These are phyloP conservation scores for Illadopsis cleaveri DNA, from an alignment of 2,113 vertebrate genomes.

Conservation along the genomic window DNA sequence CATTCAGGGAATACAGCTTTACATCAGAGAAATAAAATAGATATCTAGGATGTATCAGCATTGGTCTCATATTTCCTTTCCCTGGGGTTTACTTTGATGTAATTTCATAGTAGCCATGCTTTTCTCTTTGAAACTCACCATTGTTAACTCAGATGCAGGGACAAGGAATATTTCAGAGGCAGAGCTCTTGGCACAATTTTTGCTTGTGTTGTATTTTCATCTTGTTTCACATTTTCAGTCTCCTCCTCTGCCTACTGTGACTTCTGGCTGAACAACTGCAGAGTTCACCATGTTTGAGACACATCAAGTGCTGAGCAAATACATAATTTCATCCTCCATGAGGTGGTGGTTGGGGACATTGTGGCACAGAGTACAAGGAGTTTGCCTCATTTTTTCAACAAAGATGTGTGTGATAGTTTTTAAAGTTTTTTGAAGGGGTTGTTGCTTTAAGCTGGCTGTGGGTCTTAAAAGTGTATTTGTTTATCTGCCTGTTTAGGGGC, in stretches of 20 bases:
- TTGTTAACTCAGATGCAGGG: background rate
- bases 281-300: background rate
- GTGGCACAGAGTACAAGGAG: background rate
- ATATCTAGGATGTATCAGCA: background rate
- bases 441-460: background rate
- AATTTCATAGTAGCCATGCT: background rate
- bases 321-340: background rate
- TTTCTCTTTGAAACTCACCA: constrained; percentile 3
- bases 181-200: background rate
- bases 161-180: background rate
- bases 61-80: background rate
- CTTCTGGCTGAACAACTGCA: background rate
- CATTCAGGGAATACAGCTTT: background rate
- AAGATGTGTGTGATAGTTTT: background rate
- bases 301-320: fast-evolving
- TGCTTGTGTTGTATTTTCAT: background rate
- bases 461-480: background rate
- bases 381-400: background rate
- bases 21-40: background rate
- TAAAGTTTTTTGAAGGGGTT: background rate
- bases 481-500: background rate
- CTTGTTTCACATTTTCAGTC: background rate
- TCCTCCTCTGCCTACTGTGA: background rate
- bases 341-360: background rate
- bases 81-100: background rate